A percentile compares a stretch with the other conserved stretches of the same genome.
Evolutionary conservation across 2,797 vertebrate genomes (phyloP).

Genomic region (Streptopelia turtur): DNA sequence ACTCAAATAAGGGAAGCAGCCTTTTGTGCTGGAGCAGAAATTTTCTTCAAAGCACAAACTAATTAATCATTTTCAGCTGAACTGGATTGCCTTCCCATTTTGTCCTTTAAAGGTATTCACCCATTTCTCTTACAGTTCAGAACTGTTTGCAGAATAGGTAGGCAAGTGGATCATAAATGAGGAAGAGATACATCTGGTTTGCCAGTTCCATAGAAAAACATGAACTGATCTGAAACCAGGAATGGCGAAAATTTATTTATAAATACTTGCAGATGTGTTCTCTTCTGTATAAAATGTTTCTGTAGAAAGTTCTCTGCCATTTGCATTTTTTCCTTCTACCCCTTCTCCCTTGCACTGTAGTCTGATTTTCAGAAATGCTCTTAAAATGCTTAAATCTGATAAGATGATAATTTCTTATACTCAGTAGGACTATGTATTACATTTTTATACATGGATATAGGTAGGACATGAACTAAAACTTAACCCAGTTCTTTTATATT

Average conservation of each 20-base stretch:
- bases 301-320: background rate
- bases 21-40: background rate
- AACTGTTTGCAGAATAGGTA: background rate
- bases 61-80: background rate
- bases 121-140: background rate
- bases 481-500: background rate
- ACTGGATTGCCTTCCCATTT: background rate
- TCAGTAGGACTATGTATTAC: background rate
- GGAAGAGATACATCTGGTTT: background rate
- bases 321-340: background rate
- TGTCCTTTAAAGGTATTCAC: background rate
- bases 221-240: background rate
- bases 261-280: background rate
- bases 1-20: background rate
- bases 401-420: background rate
- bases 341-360: background rate
- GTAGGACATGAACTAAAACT: background rate
- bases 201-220: background rate
- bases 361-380: background rate
- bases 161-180: background rate
- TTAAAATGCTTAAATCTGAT: background rate
- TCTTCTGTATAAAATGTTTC: background rate
- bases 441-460: background rate
- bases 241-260: background rate
- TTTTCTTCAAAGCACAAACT: conserved; percentile 5